Evolutionary conservation across 2,797 vertebrate species (phyloP).

Genomic region (Hyperoplus immaculatus): DNA sequence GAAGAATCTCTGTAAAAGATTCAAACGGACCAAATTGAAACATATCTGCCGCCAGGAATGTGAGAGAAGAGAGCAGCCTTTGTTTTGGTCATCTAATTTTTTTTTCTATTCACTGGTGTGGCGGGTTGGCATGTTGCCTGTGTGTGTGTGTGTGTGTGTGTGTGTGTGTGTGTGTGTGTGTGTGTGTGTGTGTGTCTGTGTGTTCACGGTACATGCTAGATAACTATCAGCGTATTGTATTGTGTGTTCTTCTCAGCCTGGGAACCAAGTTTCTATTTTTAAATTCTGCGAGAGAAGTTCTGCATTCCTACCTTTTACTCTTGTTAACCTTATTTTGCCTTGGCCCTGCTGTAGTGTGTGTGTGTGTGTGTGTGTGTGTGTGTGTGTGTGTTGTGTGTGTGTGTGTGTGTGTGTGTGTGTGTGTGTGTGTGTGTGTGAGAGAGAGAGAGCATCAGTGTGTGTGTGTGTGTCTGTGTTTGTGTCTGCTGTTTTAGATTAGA

Average conservation of each 20-base stretch:
- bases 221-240: conserved; percentile 65
- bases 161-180: conserved; percentile 29
- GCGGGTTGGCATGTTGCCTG: conserved; percentile 43
- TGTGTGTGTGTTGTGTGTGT: conserved; percentile 13
- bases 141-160: conserved; percentile 39
- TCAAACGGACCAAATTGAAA: conserved; percentile 29
- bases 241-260: conserved; percentile 52
- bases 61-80: conserved; percentile 75
- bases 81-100: conserved; percentile 67
- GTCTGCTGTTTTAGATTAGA: conserved; percentile 63
- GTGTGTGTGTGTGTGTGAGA: conserved; percentile 12
- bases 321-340: conserved; percentile 52
- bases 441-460: conserved; percentile 3
- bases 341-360: conserved; percentile 14
- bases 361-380: conserved; percentile 36
- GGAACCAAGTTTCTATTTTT: conserved; percentile 72
- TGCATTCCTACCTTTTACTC: conserved; percentile 72
- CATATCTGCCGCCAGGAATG: conserved; percentile 64
- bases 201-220: conserved; percentile 43
- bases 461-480: conserved; percentile 23
- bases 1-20: conserved; percentile 42
- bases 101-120: conserved; percentile 42
- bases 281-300: conserved; percentile 41
- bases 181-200: conserved; percentile 37
- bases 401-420: conserved; percentile 39